Percentiles rank a stretch among this genome's conserved stretches.
These are phyloP conservation scores for Sylvilagus bachmani DNA, from an alignment of 2,113 vertebrate genomes.

Conservation along the genomic window DNA sequence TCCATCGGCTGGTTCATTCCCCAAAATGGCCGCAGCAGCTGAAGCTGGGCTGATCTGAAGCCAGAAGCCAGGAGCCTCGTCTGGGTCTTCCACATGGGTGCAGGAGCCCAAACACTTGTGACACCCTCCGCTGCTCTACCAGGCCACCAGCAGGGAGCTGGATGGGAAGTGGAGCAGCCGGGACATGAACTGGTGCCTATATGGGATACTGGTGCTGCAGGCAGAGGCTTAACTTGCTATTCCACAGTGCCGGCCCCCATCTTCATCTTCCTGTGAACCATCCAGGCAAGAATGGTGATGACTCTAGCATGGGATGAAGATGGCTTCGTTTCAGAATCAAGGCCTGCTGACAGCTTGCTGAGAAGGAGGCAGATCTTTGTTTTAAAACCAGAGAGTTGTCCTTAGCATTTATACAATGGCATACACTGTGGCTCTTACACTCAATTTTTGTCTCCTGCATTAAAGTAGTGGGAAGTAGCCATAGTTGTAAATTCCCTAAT, in stretches of 20 bases:
- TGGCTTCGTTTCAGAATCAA: neutral
- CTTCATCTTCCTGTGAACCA: neutral
- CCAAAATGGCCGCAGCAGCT: too few relatives aligned
- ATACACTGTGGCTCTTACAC: neutral
- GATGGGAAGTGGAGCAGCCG: too few relatives aligned
- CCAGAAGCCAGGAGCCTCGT: too few relatives aligned
- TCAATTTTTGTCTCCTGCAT: slow-evolving; percentile 41
- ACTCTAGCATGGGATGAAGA: neutral
- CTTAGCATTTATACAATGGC: neutral
- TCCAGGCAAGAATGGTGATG: neutral
- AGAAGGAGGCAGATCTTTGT: slow-evolving; percentile 34
- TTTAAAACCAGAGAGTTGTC: neutral
- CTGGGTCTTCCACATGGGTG: too few relatives aligned
- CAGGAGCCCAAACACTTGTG: too few relatives aligned
- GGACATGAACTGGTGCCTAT: too few relatives aligned
- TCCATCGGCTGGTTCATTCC: too few relatives aligned
- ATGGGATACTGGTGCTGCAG: too few relatives aligned
- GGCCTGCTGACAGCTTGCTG: neutral
- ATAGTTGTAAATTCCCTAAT: slow-evolving; percentile 32
- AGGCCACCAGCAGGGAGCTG: too few relatives aligned
- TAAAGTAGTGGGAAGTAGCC: neutral
- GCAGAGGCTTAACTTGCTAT: too few relatives aligned
- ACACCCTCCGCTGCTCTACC: too few relatives aligned
- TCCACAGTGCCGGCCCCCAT: neutral
- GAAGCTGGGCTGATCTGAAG: too few relatives aligned